These are phyloP conservation scores for Linnaemya tessellans DNA, from an alignment of 2,888 invertebrate species.

Conservation along the genomic window DNA sequence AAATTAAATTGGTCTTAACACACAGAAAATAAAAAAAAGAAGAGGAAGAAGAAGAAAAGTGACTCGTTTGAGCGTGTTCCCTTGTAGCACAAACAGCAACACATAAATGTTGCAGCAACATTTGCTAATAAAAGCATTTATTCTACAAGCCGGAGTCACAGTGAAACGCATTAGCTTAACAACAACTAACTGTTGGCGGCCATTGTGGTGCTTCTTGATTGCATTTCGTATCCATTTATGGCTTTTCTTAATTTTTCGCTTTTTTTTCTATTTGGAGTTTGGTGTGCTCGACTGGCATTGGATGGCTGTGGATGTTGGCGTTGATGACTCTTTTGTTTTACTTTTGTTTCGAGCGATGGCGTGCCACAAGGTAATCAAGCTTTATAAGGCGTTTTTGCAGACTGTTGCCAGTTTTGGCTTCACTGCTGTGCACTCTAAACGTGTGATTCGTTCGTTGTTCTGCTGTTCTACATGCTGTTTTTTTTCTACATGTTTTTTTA, in stretches of 20 bases:
- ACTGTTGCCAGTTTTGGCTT: slow-evolving; percentile 68
- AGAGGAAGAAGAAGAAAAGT: slow-evolving; percentile 19
- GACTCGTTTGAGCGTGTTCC: slow-evolving; percentile 33
- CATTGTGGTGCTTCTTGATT: slow-evolving; percentile 61
- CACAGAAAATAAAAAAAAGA: slow-evolving; percentile 20
- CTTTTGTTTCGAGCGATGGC: slow-evolving; percentile 57
- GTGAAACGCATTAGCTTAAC: slow-evolving; percentile 61
- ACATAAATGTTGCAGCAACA: slow-evolving; percentile 49
- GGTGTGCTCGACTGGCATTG: slow-evolving; percentile 74
- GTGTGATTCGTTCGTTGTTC: slow-evolving; percentile 66
- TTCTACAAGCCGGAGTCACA: slow-evolving; percentile 28
- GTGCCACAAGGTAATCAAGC: slow-evolving; percentile 75
- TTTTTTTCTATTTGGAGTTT: slow-evolving; percentile 70
- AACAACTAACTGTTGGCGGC: slow-evolving; percentile 57
- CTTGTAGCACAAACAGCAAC: slow-evolving; percentile 29
- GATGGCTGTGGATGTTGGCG: slow-evolving; percentile 38
- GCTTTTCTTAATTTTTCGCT: background rate
- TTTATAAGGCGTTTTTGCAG: slow-evolving; percentile 74
- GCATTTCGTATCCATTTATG: slow-evolving; percentile 48
- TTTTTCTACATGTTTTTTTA: slow-evolving; percentile 3
- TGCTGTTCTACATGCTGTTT: slow-evolving; percentile 1
- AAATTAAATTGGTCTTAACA: slow-evolving; percentile 69
- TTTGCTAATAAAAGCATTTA: slow-evolving; percentile 32
- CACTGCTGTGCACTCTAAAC: slow-evolving; percentile 42
- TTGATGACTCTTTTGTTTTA: slow-evolving; percentile 55